These are phyloP conservation scores for Oostethus manadensis DNA, from an alignment of 2,113 vertebrate genomes.

Conservation along the genomic window DNA sequence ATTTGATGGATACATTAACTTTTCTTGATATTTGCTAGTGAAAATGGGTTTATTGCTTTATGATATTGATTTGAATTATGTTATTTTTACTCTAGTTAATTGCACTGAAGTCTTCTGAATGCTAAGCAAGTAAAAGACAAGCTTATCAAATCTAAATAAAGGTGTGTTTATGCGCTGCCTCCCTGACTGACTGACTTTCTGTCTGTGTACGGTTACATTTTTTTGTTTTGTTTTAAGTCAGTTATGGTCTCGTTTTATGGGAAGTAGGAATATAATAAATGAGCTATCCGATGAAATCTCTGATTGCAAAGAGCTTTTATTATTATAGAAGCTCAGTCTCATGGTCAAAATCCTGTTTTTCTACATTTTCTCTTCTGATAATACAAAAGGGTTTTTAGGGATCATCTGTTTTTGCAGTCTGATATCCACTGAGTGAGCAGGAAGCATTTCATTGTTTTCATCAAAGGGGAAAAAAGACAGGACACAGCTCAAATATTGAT, in stretches of 20 bases:
- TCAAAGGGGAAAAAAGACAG: slow-evolving; percentile 6
- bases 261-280: background rate
- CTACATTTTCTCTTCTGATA: background rate
- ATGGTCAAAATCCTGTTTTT: background rate
- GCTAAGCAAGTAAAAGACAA: background rate
- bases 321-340: background rate
- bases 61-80: background rate
- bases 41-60: background rate
- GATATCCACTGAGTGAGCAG: background rate
- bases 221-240: no score
- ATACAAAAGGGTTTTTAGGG: background rate
- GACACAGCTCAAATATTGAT: background rate
- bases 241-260: background rate
- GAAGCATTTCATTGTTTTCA: slow-evolving; percentile 5
- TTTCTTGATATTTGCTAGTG: no score
- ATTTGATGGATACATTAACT: no score
- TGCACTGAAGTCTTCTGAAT: background rate
- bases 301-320: background rate
- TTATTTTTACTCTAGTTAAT: background rate
- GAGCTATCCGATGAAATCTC: background rate
- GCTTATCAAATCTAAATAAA: background rate
- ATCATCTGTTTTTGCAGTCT: background rate
- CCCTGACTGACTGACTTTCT: background rate
- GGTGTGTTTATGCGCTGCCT: background rate
- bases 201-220: background rate